A percentile compares a stretch with the other conserved stretches of the same genome.
phyloP scores from a whole-genome alignment of 2,888 invertebrate genomes.

The Homarus gammarus region DNA sequence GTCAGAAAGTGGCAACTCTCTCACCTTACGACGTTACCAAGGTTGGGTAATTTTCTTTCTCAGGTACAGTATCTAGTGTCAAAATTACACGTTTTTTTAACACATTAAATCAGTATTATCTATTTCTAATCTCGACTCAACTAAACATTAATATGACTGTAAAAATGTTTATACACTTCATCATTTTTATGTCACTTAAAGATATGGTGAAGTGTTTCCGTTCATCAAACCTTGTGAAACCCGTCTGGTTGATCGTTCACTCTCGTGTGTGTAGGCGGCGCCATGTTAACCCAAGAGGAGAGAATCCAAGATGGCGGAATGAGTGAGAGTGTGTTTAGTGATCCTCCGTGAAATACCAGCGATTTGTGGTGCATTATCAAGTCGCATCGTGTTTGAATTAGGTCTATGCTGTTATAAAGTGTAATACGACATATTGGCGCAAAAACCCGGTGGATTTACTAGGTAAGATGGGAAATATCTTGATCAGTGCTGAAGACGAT shows the following conservation, averaged over 20 bases:
- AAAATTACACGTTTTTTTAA: no score
- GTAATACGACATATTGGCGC: slow-evolving; percentile 38
- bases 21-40: background rate
- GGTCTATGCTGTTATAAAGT: slow-evolving; percentile 49
- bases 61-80: background rate
- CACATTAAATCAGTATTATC: no score
- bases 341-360: slow-evolving; percentile 55
- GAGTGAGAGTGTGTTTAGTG: slow-evolving; percentile 62
- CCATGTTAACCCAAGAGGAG: slow-evolving; percentile 51
- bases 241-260: slow-evolving; percentile 31
- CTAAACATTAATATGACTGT: no score
- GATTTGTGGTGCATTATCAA: slow-evolving; percentile 61
- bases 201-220: no score
- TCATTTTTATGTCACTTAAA: no score
- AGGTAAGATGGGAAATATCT: slow-evolving; percentile 44
- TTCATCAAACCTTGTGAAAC: background rate
- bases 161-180: no score
- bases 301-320: slow-evolving; percentile 67
- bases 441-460: slow-evolving; percentile 62
- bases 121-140: no score
- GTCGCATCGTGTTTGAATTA: slow-evolving; percentile 46
- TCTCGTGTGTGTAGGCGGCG: slow-evolving; percentile 60
- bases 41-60: background rate
- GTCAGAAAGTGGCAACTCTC: slow-evolving; percentile 18
- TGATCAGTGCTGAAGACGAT: background rate